Percentiles rank a stretch among this genome's conserved stretches.
phyloP scores from a whole-genome alignment of 1,140 invertebrate genomes.

The Dolichoris vasculosae region DNA sequence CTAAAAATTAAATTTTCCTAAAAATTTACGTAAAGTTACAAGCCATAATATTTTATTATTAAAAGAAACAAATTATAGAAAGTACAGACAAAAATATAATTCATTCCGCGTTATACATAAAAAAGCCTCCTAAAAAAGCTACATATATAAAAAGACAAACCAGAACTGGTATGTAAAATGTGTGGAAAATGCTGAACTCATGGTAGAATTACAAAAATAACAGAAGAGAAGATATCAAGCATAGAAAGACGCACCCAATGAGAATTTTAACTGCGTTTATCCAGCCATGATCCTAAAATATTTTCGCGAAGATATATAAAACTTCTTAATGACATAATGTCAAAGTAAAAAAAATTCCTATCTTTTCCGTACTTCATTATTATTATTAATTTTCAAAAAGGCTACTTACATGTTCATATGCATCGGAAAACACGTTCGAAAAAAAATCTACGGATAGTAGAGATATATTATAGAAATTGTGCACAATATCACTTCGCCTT shows the following conservation, averaged over 20 bases:
- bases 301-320: neutral
- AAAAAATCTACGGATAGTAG: neutral
- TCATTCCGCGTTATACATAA: slow-evolving; percentile 32
- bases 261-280: slow-evolving; percentile 15
- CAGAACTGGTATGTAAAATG: neutral
- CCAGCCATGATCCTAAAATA: slow-evolving; percentile 9
- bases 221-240: slow-evolving; percentile 1
- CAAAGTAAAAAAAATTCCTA: neutral
- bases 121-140: slow-evolving; percentile 1
- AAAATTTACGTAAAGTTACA: neutral
- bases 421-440: slow-evolving; percentile 22
- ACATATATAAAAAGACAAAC: neutral
- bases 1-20: neutral
- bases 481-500: neutral
- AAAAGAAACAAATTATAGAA: slow-evolving; percentile 28
- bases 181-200: neutral
- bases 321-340: neutral
- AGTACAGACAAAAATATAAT: slow-evolving; percentile 23
- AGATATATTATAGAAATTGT: neutral
- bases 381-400: slow-evolving; percentile 44
- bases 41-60: neutral
- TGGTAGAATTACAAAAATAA: neutral
- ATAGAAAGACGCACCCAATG: slow-evolving; percentile 20
- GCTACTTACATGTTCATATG: neutral
- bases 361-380: neutral